phyloP scores from a whole-genome alignment of 2,113 vertebrate species.

The Trogon surrucura region DNA sequence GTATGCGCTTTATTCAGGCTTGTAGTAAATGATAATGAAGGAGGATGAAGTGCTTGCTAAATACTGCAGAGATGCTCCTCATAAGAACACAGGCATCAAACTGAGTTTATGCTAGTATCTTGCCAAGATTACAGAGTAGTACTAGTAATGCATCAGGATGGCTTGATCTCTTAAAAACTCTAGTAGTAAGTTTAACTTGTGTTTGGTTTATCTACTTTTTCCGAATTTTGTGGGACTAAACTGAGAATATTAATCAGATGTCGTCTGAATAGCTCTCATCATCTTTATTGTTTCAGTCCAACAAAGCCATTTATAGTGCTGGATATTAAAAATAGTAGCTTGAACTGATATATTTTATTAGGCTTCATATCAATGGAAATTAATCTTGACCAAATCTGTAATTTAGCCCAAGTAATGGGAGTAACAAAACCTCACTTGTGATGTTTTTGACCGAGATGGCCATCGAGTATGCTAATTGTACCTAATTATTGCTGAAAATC shows the following conservation, averaged over 20 bases:
- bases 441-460: neutral
- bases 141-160: neutral
- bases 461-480: neutral
- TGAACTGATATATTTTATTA: neutral
- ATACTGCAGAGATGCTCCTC: neutral
- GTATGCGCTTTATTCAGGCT: neutral
- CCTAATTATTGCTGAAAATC: neutral
- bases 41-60: neutral
- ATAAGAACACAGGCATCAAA: neutral
- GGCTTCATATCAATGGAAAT: neutral
- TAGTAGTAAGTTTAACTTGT: neutral
- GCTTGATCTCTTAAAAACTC: neutral
- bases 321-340: neutral
- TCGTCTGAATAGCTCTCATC: neutral
- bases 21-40: neutral
- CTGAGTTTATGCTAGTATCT: neutral
- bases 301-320: neutral
- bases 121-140: neutral
- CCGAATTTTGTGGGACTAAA: neutral
- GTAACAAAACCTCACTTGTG: neutral
- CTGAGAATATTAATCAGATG: neutral
- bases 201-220: neutral
- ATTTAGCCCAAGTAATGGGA: neutral
- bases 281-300: neutral
- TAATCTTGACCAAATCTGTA: neutral